Evolutionary conservation across 2,888 invertebrate species (phyloP), one percentile per base, ranked within the genome.

Genomic region (Nephrotoma guestfalica): DNA sequence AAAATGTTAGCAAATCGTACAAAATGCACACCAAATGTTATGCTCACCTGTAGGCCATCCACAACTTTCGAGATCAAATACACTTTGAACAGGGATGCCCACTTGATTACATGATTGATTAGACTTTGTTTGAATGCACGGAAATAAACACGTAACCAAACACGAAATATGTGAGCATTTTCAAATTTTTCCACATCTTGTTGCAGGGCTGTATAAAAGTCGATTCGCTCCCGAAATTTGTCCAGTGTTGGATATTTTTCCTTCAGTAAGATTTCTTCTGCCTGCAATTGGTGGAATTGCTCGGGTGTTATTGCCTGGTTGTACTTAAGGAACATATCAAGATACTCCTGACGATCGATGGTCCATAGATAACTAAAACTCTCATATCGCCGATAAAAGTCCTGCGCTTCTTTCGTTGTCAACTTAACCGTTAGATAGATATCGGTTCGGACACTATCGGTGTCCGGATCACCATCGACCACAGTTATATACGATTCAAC

Each of bases 71-170:
- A 94, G 88, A 96, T 95, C 7, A 98, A 93, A 92, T 98, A 95
- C 89, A 96, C 94, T 89, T 98, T 98, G 89, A 96, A 97, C 88
- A 97, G 93, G 89, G 96, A 95, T 87, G 96, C 95, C 98, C 98
- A 98, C 89, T 96, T 95, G 90, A 96, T 95, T 87, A 97, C 94
- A 41, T 94, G 94, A 90, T 96, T 96, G 88, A 98, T 93, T 18
- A 98, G 94, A 0, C 95, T 94, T 89, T 96, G 96, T 89, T 97
- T 96, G 88, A 98, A 94, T 0, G 96, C 95, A 87, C 93, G 94
- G 86, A 96, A 92, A 89, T 98, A 95, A 3, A 98, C 90, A 87
- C 94, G 93, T 87, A 98, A 92, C 97, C 98, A 98, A 11, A 94
- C 93, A 87, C 94, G 94, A 89, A 97, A 94, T 15, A 96, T 92